Percentiles rank a stretch among this genome's conserved stretches.
phyloP scores from a whole-genome alignment of 2,113 vertebrate genomes.

The Perccottus glenii region DNA sequence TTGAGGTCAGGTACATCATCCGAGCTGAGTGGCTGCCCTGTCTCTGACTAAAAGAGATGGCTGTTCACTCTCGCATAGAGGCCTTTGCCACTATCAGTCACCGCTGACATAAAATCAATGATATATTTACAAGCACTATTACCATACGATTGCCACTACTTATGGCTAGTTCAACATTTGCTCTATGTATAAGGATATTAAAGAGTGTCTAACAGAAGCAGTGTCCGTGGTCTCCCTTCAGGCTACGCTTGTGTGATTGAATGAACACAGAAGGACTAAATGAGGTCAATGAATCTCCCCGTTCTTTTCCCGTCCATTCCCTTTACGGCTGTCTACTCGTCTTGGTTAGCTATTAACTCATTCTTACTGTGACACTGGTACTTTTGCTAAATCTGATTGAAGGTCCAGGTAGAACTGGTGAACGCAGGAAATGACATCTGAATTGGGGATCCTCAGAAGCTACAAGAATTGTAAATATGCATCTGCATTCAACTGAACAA shows the following conservation, averaged over 20 bases:
- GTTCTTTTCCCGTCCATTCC: conserved; percentile 24
- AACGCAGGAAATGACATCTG: conserved; percentile 19
- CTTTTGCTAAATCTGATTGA: conserved; percentile 22
- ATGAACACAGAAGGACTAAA: conserved; percentile 46
- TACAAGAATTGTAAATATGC: no score
- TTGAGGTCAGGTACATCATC: conserved; percentile 76
- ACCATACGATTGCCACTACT: conserved; percentile 34
- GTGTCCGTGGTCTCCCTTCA: conserved; percentile 11
- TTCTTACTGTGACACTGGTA: conserved; percentile 48
- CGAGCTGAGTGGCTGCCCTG: conserved; percentile 53
- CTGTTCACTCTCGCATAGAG: conserved; percentile 22
- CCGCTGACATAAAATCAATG: conserved; percentile 59
- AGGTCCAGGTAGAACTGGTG: neutral
- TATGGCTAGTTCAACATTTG: conserved; percentile 35
- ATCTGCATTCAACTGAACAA: no score
- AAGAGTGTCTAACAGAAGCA: neutral
- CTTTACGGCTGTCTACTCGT: conserved; percentile 40
- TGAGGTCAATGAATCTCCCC: conserved; percentile 51
- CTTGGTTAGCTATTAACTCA: conserved; percentile 48
- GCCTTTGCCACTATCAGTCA: conserved; percentile 45
- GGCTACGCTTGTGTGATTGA: conserved; percentile 28
- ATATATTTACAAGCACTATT: conserved; percentile 42
- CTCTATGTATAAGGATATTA: conserved; percentile 4
- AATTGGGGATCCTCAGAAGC: neutral
- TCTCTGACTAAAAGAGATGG: conserved; percentile 51